These are phyloP conservation scores for Drosophila sp. DNA, from an alignment of 1,140 invertebrate genomes.

Conservation along the genomic window DNA sequence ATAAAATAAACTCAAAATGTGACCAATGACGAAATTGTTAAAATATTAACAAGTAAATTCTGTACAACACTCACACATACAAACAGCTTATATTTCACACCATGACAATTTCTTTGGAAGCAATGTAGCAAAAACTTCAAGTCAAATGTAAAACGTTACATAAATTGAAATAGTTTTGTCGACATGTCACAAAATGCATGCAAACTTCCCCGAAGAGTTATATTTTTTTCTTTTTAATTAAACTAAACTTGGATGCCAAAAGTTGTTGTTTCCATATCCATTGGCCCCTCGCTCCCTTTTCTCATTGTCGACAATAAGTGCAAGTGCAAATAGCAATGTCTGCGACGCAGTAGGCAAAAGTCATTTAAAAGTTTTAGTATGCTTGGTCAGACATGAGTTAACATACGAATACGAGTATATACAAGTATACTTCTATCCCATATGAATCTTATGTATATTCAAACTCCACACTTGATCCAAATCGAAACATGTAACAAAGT, in stretches of 20 bases:
- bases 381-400: constrained; percentile 74
- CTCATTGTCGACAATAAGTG: constrained; percentile 19
- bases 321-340: constrained; percentile 56
- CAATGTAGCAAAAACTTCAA: constrained; percentile 31
- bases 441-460: constrained; percentile 12
- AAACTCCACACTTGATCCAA: not conserved
- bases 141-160: constrained; percentile 60
- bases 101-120: not conserved
- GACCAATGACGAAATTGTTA: constrained; percentile 14
- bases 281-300: not conserved
- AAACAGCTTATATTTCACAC: constrained; percentile 5
- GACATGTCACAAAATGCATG: constrained; percentile 61
- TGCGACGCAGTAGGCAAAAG: constrained; percentile 71
- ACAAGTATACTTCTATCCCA: not conserved
- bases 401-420: constrained; percentile 32
- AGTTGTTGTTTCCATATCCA: constrained; percentile 52
- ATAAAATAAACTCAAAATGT: constrained; percentile 57
- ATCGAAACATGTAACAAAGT: constrained; percentile 24
- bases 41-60: constrained; percentile 13
- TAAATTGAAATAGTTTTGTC: constrained; percentile 76
- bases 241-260: constrained; percentile 70
- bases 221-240: constrained; percentile 67
- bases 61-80: constrained; percentile 7
- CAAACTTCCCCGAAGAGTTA: constrained; percentile 55
- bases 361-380: constrained; percentile 76